Evolutionary conservation across 2,113 vertebrate species (phyloP).

Genomic region (Leuciscus idus): DNA sequence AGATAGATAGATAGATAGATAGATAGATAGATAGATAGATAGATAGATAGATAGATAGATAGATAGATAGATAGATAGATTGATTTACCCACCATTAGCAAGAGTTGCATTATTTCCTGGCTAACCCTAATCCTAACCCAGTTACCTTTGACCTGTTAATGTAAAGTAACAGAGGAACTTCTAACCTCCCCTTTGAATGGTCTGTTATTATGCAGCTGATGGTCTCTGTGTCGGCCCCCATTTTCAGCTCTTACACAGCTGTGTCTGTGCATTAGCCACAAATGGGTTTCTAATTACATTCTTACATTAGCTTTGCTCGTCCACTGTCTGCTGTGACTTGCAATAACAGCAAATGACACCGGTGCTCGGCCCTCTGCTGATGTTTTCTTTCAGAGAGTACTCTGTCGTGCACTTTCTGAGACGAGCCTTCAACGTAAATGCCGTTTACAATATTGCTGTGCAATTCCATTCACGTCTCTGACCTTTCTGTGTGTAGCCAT

Average conservation of each 20-base stretch:
- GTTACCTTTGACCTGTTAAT: slow-evolving; percentile 16
- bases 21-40: no score
- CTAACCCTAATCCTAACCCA: not conserved
- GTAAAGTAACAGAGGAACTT: slow-evolving; percentile 24
- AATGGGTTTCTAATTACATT: slow-evolving; percentile 55
- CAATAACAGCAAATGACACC: slow-evolving; percentile 51
- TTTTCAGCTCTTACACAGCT: slow-evolving; percentile 55
- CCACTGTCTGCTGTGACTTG: slow-evolving; percentile 53
- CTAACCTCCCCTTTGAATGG: slow-evolving; percentile 40
- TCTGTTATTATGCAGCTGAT: slow-evolving; percentile 38
- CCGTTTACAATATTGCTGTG: slow-evolving; percentile 12
- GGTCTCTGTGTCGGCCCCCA: slow-evolving; percentile 49
- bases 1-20: no score
- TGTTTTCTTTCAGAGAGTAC: slow-evolving; percentile 33
- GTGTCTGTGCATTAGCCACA: slow-evolving; percentile 54
- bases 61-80: no score
- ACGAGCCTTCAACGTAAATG: slow-evolving; percentile 19
- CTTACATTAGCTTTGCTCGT: slow-evolving; percentile 40
- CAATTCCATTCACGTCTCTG: slow-evolving; percentile 18
- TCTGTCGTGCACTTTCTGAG: slow-evolving; percentile 19
- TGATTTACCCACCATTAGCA: not conserved
- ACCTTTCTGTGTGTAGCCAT: slow-evolving; percentile 35
- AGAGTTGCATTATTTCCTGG: not conserved
- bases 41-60: no score
- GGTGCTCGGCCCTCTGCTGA: slow-evolving; percentile 29